Conservation (phyloP, 2,797 vertebrate species). For the Poecile montanus region DNA sequence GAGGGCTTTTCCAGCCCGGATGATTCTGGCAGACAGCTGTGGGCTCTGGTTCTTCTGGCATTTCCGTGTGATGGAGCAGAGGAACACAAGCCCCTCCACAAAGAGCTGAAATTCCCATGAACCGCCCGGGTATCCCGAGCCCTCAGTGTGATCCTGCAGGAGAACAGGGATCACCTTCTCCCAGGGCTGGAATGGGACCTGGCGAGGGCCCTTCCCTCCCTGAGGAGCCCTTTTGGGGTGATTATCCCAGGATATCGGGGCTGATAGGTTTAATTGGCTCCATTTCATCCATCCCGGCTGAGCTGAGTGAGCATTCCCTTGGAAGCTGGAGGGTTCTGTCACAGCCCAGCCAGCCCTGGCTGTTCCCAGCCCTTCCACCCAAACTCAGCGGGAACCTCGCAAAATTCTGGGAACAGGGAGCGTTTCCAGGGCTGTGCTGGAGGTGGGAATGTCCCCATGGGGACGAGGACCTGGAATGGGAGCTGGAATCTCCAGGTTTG, state of each 20-base stretch:
- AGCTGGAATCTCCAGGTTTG: accelerated
- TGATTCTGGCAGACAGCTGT: not conserved
- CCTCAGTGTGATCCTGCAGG: not conserved
- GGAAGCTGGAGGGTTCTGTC: not conserved
- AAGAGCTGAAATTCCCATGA: accelerated
- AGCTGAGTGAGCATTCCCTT: accelerated
- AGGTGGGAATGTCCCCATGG: not conserved
- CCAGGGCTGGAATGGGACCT: not conserved
- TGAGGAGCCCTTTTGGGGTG: not conserved
- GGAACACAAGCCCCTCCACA: not conserved
- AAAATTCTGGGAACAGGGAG: accelerated
- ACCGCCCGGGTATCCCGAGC: not conserved
- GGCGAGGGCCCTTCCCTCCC: not conserved
- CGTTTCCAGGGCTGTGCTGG: accelerated
- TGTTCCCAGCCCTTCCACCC: not conserved
- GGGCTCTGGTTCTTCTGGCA: not conserved
- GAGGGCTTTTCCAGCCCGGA: not conserved
- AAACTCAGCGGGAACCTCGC: not conserved
- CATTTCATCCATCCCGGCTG: not conserved
- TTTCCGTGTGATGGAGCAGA: not conserved
- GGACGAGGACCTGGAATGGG: not conserved
- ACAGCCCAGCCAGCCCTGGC: accelerated
- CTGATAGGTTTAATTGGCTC: not conserved
- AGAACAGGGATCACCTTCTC: not conserved
- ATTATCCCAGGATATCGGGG: not conserved